Evolutionary conservation across 2,888 invertebrate genomes (phyloP), one percentile per base, ranked within the genome.

Genomic region (Synanthedon formicaeformis): DNA sequence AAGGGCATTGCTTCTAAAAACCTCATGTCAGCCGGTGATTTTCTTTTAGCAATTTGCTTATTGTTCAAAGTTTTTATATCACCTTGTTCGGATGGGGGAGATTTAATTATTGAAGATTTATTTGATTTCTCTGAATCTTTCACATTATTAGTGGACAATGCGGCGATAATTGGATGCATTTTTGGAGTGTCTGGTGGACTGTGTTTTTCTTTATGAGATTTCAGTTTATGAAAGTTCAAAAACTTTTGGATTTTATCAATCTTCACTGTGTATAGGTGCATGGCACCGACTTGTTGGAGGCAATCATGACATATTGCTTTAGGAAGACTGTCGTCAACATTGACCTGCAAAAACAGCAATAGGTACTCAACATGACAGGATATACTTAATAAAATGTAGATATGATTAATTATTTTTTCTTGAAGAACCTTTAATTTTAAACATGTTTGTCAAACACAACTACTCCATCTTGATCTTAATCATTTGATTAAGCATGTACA

Each of bases 261-360:
- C 73, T 86, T 84, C 5, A 86, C 78, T 6, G 79, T 54, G 56
- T 85, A 87, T 8, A 84, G 65, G 57, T 87, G 75, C 56, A 84
- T 64, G 12, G 69, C 63, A 18, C 75, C 65, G n/a, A 87, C 72
- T 69, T 86, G 85, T 61, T 83, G 83, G 40, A 86, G 66, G 56
- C 87, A 87, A 51, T 86, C 86, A 64, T 87, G 87, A 63, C 87
- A 87, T 68, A 87, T 86, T 61, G 87, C 87, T 70, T 87, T 87
- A 23, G 87, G 87, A 18, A 87, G 76, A 51, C 60, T 71, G 60
- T 87, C 87, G 56, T 86, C 85, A 53, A 75, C 62, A 48, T 79
- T 78, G 52, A 87, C 72, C 87, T 87, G 67, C 4, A 58, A 63
- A 53, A 48, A 34, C 10, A 34, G 34, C 34, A 34, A n/a, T 34